These are phyloP conservation scores for Caenorhabditis brenneri DNA, from an alignment of 1,140 invertebrate species.

Conservation along the genomic window DNA sequence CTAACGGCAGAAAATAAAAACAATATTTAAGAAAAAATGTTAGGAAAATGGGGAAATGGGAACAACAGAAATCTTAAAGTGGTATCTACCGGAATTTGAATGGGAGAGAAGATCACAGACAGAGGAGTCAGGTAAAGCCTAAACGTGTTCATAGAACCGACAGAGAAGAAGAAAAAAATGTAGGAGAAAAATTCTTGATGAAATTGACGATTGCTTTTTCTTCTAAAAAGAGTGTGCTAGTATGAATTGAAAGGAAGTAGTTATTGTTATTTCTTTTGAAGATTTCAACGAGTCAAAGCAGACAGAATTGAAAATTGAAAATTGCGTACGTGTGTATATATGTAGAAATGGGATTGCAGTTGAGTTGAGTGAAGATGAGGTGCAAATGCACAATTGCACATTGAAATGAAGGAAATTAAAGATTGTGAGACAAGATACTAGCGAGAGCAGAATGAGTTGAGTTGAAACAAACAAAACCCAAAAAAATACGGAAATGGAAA, in stretches of 20 bases:
- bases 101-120: slow-evolving; percentile 26
- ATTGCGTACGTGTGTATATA: neutral
- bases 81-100: slow-evolving; percentile 21
- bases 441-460: neutral
- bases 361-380: slow-evolving; percentile 1
- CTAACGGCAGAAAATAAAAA: neutral
- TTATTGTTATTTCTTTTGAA: slow-evolving; percentile 42
- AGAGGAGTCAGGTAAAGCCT: slow-evolving; percentile 22
- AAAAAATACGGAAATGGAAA: neutral
- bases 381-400: neutral
- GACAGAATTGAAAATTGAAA: neutral
- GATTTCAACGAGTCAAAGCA: slow-evolving; percentile 9
- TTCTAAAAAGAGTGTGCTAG: neutral
- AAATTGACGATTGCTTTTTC: slow-evolving; percentile 16
- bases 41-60: neutral
- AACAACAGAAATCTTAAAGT: neutral
- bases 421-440: slow-evolving; percentile 32
- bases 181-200: neutral
- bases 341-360: no score
- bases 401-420: slow-evolving; percentile 34
- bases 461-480: neutral
- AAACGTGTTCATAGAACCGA: slow-evolving; percentile 12
- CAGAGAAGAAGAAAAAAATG: neutral
- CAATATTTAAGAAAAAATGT: neutral
- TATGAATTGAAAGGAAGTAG: slow-evolving; percentile 36